Percentiles rank a stretch among this genome's conserved stretches.
Conservation (phyloP, 2,113 vertebrate genomes). For the Chlorodrepanis virens region DNA sequence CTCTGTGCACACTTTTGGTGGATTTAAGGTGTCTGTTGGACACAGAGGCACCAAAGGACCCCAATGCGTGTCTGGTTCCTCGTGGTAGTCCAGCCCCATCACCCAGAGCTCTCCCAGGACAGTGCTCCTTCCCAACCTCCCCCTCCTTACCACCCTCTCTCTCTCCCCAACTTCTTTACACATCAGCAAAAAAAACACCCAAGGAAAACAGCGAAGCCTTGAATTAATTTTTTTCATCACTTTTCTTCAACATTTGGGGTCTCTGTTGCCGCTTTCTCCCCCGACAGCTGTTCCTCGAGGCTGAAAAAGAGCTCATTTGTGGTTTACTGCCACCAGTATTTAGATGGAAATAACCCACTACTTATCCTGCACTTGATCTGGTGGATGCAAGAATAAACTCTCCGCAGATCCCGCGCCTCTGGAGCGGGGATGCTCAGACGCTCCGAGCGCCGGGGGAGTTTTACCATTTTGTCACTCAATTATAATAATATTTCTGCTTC, state of each 20-base stretch:
- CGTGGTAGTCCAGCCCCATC: rapidly evolving
- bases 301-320: constrained; percentile 53
- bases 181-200: constrained; percentile 6
- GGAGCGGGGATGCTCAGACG: background rate
- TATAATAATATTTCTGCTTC: constrained; percentile 80
- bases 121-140: background rate
- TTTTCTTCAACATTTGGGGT: constrained; percentile 57
- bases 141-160: background rate
- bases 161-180: background rate
- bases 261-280: constrained; percentile 50
- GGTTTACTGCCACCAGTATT: constrained; percentile 45
- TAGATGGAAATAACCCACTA: constrained; percentile 63
- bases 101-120: background rate
- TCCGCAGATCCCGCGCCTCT: background rate
- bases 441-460: background rate
- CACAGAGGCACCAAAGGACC: rapidly evolving
- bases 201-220: background rate
- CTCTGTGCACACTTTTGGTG: rapidly evolving
- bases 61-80: rapidly evolving
- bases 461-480: constrained; percentile 76
- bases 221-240: constrained; percentile 47
- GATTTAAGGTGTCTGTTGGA: rapidly evolving
- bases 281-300: constrained; percentile 41
- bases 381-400: constrained; percentile 25
- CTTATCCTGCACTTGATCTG: constrained; percentile 39